These are phyloP conservation scores for Macrotrachela quadricornifera DNA, from an alignment of 1,140 invertebrate genomes.

Conservation along the genomic window DNA sequence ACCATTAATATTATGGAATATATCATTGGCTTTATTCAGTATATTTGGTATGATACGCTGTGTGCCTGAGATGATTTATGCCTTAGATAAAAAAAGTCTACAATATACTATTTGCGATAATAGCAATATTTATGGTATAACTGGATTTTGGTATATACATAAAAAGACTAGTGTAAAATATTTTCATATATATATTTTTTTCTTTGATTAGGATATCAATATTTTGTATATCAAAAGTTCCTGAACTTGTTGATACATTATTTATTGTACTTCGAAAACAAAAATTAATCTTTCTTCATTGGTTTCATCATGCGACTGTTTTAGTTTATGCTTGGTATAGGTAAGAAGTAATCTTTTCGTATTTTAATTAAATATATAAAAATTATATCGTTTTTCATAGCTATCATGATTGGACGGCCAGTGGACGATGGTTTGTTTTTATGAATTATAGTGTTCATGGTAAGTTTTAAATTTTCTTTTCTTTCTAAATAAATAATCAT, in stretches of 20 bases:
- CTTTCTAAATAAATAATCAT: no score
- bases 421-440: conserved; percentile 73
- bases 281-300: conserved; percentile 88
- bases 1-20: conserved; percentile 71
- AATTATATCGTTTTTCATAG: no score
- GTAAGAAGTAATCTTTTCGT: no score
- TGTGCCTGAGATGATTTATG: conserved; percentile 49
- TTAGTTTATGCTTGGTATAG: conserved; percentile 73
- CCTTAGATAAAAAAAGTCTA: conserved; percentile 61
- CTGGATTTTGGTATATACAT: conserved; percentile 37
- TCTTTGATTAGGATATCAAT: conserved; percentile 12
- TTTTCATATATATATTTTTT: no score
- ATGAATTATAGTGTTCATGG: conserved; percentile 90
- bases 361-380: no score
- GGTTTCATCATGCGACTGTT: conserved; percentile 49
- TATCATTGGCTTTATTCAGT: conserved; percentile 67
- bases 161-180: no score
- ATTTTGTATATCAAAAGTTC: conserved; percentile 76
- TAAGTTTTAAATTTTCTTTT: no score
- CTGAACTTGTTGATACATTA: conserved; percentile 83
- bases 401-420: conserved; percentile 18
- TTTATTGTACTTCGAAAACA: conserved; percentile 89
- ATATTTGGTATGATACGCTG: conserved; percentile 56
- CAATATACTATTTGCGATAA: conserved; percentile 70
- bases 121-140: conserved; percentile 37